These are phyloP conservation scores for Zaprionus inermis DNA, from an alignment of 1,140 invertebrate species.

Conservation along the genomic window DNA sequence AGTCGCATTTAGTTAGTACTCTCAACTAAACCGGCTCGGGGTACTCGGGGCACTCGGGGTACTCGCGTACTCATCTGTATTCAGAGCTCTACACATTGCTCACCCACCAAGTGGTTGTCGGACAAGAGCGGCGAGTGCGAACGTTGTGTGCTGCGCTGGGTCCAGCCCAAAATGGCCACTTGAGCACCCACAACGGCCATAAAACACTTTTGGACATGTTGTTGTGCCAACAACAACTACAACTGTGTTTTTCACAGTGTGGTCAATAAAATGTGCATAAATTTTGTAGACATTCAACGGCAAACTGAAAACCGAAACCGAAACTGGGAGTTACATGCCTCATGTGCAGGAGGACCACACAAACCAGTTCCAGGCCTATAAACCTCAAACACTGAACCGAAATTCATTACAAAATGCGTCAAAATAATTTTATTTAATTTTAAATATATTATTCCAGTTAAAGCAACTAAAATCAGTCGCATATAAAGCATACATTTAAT, in stretches of 20 bases:
- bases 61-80: conserved; percentile 59
- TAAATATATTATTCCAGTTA: neutral
- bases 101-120: conserved; percentile 67
- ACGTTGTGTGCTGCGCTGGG: neutral
- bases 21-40: neutral
- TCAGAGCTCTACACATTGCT: conserved; percentile 50
- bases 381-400: neutral
- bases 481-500: too few relatives aligned
- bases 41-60: neutral
- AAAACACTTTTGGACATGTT: conserved; percentile 80
- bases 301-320: conserved; percentile 32
- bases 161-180: conserved; percentile 72
- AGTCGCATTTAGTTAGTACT: conserved; percentile 38
- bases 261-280: conserved; percentile 81
- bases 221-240: conserved; percentile 60
- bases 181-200: conserved; percentile 74
- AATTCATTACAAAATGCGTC: neutral
- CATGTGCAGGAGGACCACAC: conserved; percentile 18
- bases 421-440: neutral
- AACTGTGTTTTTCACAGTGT: conserved; percentile 58
- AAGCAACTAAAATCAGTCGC: too few relatives aligned
- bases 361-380: conserved; percentile 11
- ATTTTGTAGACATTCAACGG: conserved; percentile 64
- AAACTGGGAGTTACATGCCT: conserved; percentile 8
- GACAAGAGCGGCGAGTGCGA: conserved; percentile 62